A percentile compares a stretch with the other conserved stretches of the same genome.
Evolutionary conservation across 2,113 vertebrate species (phyloP).

Genomic region (Machaerirhynchus nigripectus): DNA sequence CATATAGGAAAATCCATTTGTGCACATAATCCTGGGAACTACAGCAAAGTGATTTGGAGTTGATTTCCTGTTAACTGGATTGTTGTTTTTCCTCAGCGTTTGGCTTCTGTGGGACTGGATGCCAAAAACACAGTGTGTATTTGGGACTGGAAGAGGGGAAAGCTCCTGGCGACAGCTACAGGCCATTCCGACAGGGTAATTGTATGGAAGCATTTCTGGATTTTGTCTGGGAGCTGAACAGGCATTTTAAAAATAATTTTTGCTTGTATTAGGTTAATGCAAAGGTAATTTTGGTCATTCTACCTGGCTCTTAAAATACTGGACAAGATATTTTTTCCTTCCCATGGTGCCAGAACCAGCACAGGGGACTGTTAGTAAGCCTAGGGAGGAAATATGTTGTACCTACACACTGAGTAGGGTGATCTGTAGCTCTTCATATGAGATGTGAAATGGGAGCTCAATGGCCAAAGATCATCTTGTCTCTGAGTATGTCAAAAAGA

Average conservation of each 20-base stretch:
- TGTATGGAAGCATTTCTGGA: not conserved
- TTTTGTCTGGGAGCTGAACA: not conserved
- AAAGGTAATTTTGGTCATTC: not conserved
- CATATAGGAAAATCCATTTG: not conserved
- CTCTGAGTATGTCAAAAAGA: not conserved
- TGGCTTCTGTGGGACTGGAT: conserved; percentile 93
- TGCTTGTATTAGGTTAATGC: not conserved
- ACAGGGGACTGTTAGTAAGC: not conserved
- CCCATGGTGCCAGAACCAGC: not conserved
- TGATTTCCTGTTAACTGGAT: conserved; percentile 18
- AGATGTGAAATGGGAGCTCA: not conserved
- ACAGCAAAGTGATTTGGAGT: not conserved
- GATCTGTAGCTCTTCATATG: not conserved
- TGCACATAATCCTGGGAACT: not conserved
- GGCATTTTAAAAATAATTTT: not conserved
- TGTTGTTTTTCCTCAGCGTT: conserved; percentile 73
- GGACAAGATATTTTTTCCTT: not conserved
- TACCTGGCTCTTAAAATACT: not conserved
- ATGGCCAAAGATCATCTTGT: not conserved
- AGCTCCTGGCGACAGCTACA: conserved; percentile 88
- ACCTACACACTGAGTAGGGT: not conserved
- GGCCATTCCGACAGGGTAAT: conserved; percentile 90
- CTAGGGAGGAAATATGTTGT: not conserved
- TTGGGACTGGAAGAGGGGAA: conserved; percentile 96
- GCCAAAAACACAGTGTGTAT: conserved; percentile 95